Base-by-base conservation (phyloP, 2,797 vertebrate species). In the Monodelphis domestica region DNA sequence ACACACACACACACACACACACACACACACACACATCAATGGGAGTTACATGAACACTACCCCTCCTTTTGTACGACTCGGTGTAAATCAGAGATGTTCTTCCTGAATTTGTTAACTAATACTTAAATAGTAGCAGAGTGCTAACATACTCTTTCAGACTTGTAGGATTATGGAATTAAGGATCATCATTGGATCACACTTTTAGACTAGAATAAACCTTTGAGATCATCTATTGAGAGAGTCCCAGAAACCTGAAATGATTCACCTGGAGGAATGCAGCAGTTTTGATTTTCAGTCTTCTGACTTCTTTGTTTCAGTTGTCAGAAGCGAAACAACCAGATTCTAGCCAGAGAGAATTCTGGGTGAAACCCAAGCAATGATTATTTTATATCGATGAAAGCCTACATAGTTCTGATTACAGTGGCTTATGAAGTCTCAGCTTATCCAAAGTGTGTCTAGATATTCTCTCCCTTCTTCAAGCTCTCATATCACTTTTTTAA, bases 11-110 rank as follows among this genome's bases (percentile, higher is more conserved):
- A n/a, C n/a, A n/a, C n/a, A n/a, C n/a, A n/a, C n/a, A 63, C 28
- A 63, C 59, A 63, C 93, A 29, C 50, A 88, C n/a, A n/a, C n/a
- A 26, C n/a, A 84, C 4, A n/a, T 94, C 24, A 89, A 9, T 1
- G 50, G 45, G 91, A 95, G 56, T 38, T n/a, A 93, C 89, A 9
- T 51, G 78, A 93, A 89, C 57, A 52, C 28, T 11, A 78, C 45
- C 6, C 24, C 7, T 78, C 38, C 21, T 70, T 70, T 45, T 78
- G 38, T 45, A 78, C 78, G 6, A 7, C 7, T 78, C 17, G n/a
- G 38, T 78, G 15, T 1, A 21, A 70, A 45, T 78, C n/a, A 70
- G 63, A 70, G 70, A n/a, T 15, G 38, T 2, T 24, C 63, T 70
- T 78, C 3, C 1, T 78, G 70, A 78, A 38, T 78, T 24, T 78